Base-by-base conservation (phyloP, 2,888 invertebrate genomes). In the Spisula subtruncata region DNA sequence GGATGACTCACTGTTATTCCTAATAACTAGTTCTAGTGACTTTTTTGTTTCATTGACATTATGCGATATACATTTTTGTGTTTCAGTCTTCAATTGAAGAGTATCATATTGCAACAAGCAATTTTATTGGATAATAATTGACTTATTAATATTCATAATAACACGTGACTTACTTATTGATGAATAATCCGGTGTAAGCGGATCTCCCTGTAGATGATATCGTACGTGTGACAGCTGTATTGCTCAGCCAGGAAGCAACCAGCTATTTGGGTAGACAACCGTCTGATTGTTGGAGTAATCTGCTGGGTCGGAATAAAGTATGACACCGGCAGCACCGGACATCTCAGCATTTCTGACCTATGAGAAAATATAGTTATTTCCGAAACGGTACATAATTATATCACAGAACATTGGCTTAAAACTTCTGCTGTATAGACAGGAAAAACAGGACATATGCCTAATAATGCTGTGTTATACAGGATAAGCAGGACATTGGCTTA, bases 171-270 rank as follows among this genome's bases (percentile, higher is more conserved):
- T 90, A 95, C 95, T 93, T 66, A 95, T 90, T n/a, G 95, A 94
- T 16, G 95, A 94, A 81, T 97, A 97, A 32, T 96, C 96, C 0
- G 97, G 97, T 35, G 97, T 97, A 1, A 97, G 93, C 16, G 97
- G 97, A 93, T 97, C 97, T 0, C 97, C 97, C 41, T 96, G 94
- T 25, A 94, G 90, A 32, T 94, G 93, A 82, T 95, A 96, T 87
- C 97, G 93, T 20, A 96, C 95, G 87, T 95, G 95, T 0, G 94
- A 89, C 25, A 94, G 89, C 83, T 94, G 95, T 14, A 95, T 94
- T 6, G 94, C 95, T 92, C 95, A 94, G 20, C 94, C 93, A 0
- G 94, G 95, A 10, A 95, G 89, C 95, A 95, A 96, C 94, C 95
- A 95, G 20, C 92, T 93, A 48, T 89, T 89, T n/a, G 93, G 92